Base-by-base conservation (phyloP, 2,113 vertebrate species). In the Sander lucioperca region DNA sequence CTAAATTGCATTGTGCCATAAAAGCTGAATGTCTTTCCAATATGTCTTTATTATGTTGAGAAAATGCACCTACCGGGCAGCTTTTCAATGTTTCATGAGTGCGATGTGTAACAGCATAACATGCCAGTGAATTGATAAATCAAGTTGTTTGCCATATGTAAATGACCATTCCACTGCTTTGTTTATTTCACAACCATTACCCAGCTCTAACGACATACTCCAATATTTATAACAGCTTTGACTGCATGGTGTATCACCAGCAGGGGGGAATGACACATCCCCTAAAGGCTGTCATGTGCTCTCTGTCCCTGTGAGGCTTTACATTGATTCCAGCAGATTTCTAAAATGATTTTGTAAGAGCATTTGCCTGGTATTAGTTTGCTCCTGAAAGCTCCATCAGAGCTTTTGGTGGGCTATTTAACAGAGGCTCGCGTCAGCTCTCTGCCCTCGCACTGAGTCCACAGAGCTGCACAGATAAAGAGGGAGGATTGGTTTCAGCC, bases 261-360 rank as follows among this genome's bases (percentile, higher is more conserved):
- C 65, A 33, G 72, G 70, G 51, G 74, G 80, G 66, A 78, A 71
- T 84, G 78, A 87, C 86, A 88, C 84, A 75, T 81, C 71, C 80
- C 83, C 89, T 84, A 33, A 83, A 85, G 85, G 74, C 75, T 94
- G 89, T 77, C 84, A 91, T 86, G 83, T 79, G 83, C 63, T 88
- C 77, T 50, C 85, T 73, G 89, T 86, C 84, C 87, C 86, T 76
- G 67, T 58, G 65, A 85, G 84, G 88, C 90, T 91, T 91, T 91
- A 93, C 89, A 94, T 86, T 90, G 94, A 94, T 91, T 94, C 89
- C 79, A 93, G 73, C 88, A 91, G 86, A 94, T 94, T 89, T 93
- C 83, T 86, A 92, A 89, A 93, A 91, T 93, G 94, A 94, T 95
- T 94, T 91, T 90, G 87, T 94, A 94, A 95, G 95, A 95, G 93